phyloP scores from a whole-genome alignment of 2,113 vertebrate genomes.

The Poeciliopsis retropinna region DNA sequence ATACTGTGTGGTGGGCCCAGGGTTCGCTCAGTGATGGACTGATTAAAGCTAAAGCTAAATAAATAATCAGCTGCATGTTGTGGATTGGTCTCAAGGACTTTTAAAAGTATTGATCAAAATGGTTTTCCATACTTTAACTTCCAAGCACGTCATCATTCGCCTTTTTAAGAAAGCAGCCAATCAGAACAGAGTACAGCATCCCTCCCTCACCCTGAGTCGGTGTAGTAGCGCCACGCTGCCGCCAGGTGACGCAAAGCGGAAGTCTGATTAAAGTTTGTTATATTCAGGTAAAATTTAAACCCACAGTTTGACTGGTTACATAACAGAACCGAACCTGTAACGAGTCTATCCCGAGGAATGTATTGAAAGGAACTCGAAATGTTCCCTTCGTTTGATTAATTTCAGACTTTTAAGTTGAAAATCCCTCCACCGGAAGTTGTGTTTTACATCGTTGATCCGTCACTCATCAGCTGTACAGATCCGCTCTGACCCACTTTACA shows the following conservation, averaged over 20 bases:
- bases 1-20: too few species aligned
- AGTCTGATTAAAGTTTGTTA: not conserved
- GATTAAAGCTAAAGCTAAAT: too few species aligned
- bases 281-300: not conserved
- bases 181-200: not conserved
- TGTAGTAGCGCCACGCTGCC: not conserved
- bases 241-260: slow-evolving; percentile 46
- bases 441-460: not conserved
- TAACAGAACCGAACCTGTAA: rapidly evolving
- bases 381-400: not conserved
- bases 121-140: too few species aligned
- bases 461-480: slow-evolving; percentile 55
- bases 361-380: not conserved
- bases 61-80: too few species aligned
- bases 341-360: too few species aligned
- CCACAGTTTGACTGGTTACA: rapidly evolving
- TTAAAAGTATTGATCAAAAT: too few species aligned
- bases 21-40: too few species aligned
- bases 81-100: too few species aligned
- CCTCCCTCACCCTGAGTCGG: not conserved
- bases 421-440: slow-evolving; percentile 17
- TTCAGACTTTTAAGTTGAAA: slow-evolving; percentile 50
- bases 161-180: not conserved
- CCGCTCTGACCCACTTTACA: slow-evolving; percentile 53
- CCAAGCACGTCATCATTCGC: not conserved